phyloP scores from a whole-genome alignment of 2,113 vertebrate genomes.

The Lepisosteus oculatus region DNA sequence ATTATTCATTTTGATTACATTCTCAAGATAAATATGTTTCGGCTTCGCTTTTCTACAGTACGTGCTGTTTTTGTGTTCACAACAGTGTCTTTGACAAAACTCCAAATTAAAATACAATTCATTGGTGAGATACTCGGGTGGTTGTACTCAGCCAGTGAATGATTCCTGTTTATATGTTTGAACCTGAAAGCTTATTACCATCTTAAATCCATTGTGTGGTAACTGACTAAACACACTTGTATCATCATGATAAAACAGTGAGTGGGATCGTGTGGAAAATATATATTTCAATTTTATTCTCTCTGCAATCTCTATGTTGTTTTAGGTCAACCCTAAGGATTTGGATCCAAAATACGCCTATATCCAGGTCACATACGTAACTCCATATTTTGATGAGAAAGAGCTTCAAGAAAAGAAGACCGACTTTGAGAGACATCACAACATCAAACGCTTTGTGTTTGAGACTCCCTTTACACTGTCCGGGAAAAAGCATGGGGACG shows the following conservation, averaged over 20 bases:
- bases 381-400: conserved; percentile 91
- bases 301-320: background rate
- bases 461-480: conserved; percentile 94
- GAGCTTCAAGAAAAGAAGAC: conserved; percentile 87
- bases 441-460: conserved; percentile 92
- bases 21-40: too few relatives aligned
- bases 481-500: conserved; percentile 91
- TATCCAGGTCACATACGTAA: conserved; percentile 94
- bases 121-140: background rate
- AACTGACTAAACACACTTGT: too few relatives aligned
- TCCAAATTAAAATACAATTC: background rate
- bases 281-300: too few relatives aligned
- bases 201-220: background rate
- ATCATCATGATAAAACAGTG: too few relatives aligned
- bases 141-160: background rate
- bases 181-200: background rate
- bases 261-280: too few relatives aligned
- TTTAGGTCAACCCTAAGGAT: conserved; percentile 93
- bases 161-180: background rate
- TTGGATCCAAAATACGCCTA: conserved; percentile 93
- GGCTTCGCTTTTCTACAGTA: background rate
- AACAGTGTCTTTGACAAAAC: background rate
- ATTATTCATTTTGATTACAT: too few relatives aligned
- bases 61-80: background rate
- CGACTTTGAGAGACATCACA: conserved; percentile 93